A percentile compares a stretch with the other conserved stretches of the same genome.
Conservation (phyloP, 2,113 vertebrate genomes). For the Myocastor coypus region DNA sequence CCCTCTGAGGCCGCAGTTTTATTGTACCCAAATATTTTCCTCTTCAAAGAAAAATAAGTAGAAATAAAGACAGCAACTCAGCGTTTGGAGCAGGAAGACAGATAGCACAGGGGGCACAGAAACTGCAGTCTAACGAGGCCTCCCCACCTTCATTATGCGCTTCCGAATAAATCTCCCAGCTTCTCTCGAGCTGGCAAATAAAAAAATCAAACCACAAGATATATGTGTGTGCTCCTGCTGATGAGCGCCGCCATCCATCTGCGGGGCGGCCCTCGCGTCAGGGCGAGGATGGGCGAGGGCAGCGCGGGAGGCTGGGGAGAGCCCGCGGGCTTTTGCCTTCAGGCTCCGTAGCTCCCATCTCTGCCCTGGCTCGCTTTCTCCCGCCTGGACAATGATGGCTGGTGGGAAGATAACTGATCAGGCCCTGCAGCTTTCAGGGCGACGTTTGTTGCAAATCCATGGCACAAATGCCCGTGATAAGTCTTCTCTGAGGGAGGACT, state of each 20-base stretch:
- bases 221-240: constrained; percentile 50
- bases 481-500: neutral
- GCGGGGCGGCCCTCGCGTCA: constrained; percentile 31
- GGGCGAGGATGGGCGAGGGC: constrained; percentile 38
- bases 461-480: neutral
- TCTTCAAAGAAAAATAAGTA: constrained; percentile 20
- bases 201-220: constrained; percentile 67
- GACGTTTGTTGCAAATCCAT: neutral
- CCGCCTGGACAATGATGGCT: no score
- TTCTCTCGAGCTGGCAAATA: constrained; percentile 74
- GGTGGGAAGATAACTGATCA: constrained; percentile 41
- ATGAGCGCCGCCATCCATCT: constrained; percentile 59
- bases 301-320: constrained; percentile 70
- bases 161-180: constrained; percentile 66
- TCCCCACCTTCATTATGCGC: constrained; percentile 64
- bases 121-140: neutral
- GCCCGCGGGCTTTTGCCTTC: constrained; percentile 63
- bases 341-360: constrained; percentile 3
- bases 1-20: neutral
- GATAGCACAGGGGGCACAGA: constrained; percentile 7
- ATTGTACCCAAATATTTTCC: neutral
- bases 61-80: constrained; percentile 37
- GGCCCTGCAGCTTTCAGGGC: constrained; percentile 33
- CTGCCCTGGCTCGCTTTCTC: no score
- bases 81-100: neutral